phyloP scores from a whole-genome alignment of 2,797 vertebrate genomes.

The Megalops cyprinoides region DNA sequence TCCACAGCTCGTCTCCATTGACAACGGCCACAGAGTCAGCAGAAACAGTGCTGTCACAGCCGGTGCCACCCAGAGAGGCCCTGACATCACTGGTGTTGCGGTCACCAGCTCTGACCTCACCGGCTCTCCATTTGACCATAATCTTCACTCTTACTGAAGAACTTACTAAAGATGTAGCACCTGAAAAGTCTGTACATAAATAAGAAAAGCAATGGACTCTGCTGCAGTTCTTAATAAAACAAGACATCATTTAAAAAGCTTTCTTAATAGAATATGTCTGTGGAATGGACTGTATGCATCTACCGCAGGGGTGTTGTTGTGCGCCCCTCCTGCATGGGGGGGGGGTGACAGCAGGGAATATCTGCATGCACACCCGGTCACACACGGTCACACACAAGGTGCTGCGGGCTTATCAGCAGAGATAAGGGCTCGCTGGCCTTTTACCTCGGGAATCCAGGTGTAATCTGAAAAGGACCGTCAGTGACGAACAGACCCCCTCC shows the following conservation, averaged over 20 bases:
- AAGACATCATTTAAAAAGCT: too few relatives aligned
- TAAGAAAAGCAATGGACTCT: too few relatives aligned
- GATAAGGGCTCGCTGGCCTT: slow-evolving; percentile 61
- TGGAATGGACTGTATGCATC: not conserved
- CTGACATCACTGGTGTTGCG: not conserved
- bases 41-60: too few relatives aligned
- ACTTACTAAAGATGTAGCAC: too few relatives aligned
- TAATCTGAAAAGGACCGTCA: slow-evolving; percentile 57
- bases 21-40: too few relatives aligned
- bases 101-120: not conserved
- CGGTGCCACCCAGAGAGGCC: too few relatives aligned
- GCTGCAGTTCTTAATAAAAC: too few relatives aligned
- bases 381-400: slow-evolving; percentile 53
- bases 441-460: slow-evolving; percentile 56
- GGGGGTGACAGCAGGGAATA: slow-evolving; percentile 14
- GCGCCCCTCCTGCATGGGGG: too few relatives aligned
- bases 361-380: slow-evolving; percentile 56
- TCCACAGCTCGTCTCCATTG: too few relatives aligned
- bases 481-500: slow-evolving; percentile 55
- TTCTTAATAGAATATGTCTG: too few relatives aligned
- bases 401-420: slow-evolving; percentile 56
- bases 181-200: not conserved
- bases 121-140: not conserved
- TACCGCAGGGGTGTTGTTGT: not conserved
- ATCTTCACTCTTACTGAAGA: not conserved